A percentile compares a stretch with the other conserved stretches of the same genome.
These are phyloP conservation scores for Heterocephalus glaber DNA, from an alignment of 2,113 vertebrate species.

Conservation along the genomic window DNA sequence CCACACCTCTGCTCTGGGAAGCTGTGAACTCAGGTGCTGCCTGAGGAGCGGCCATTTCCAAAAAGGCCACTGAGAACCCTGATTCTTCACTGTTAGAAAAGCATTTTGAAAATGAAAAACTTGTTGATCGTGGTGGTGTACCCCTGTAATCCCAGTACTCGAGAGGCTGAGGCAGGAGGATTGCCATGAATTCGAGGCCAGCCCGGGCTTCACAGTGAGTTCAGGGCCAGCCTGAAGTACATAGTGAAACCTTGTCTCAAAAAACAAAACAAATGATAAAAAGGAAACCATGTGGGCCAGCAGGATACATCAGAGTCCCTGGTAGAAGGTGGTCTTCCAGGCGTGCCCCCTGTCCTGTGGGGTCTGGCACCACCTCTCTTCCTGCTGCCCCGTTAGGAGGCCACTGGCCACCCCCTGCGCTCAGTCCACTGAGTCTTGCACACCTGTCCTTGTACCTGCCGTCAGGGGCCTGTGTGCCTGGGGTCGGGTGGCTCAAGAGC, in stretches of 20 bases:
- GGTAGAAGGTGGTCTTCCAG: not conserved
- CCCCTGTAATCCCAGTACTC: not conserved
- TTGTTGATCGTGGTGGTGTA: not conserved
- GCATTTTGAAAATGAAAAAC: not conserved
- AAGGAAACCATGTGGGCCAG: not conserved
- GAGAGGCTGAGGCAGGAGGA: not conserved
- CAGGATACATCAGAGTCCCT: not conserved
- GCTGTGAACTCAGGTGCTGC: not conserved
- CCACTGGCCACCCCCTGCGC: not conserved
- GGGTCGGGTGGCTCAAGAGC: not conserved
- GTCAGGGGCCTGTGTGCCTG: not conserved
- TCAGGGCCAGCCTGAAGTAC: not conserved
- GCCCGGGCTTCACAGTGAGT: too few species aligned
- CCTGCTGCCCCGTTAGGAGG: not conserved
- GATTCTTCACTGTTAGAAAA: not conserved
- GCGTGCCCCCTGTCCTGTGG: not conserved
- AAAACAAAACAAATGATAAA: not conserved
- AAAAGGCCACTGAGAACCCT: not conserved
- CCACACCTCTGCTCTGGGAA: not conserved
- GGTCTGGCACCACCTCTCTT: not conserved
- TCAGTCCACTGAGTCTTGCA: not conserved
- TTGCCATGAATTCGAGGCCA: not conserved
- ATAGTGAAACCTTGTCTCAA: not conserved
- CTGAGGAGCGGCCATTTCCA: not conserved
- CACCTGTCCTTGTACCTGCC: not conserved